Evolutionary conservation across 2,797 vertebrate species (phyloP), one percentile per base, ranked within the genome.

Genomic region (Peromyscus melanophrys): DNA sequence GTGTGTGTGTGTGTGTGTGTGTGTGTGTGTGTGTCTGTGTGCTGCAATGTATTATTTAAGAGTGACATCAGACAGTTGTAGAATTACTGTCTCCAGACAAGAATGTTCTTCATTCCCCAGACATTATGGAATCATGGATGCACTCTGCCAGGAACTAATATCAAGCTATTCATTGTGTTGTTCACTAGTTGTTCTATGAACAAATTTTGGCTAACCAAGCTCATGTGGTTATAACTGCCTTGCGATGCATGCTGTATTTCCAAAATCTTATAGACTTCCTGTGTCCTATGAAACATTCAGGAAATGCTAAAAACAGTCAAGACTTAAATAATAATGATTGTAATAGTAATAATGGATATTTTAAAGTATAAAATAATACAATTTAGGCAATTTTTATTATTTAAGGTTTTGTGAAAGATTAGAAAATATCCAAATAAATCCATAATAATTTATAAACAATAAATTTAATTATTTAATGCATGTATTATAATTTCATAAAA

Each of bases 101-200:
- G 89, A 81, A 89, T 96, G 83, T 87, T 92, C 97, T 98, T 98
- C 96, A 96, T 97, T 95, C 82, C 67, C 40, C 92, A 97, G 94
- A 96, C 89, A 90, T 91, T 80, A 97, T 96, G 67, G 92, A 94
- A 96, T 97, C 61, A n/a, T 96, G 84, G 84, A 88, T 89, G 82
- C 78, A 86, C 92, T 96, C 71, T 97, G 94, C 96, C 89, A 96
- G 96, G 17, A 97, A 81, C 94, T 95, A 94, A 91, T 90, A 97
- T 97, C 92, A 82, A 82, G 83, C 43, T 90, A 31, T 91, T 91
- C 94, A 93, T 98, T 96, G 89, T 92, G 87, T 77, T 80, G 59
- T 89, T 97, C 80, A 55, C 75, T 82, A 61, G 34, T 89, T 95
- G 63, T 94, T 90, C 89, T 94, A 88, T 65, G 92, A 97, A 96